Base-by-base conservation (phyloP, 2,888 invertebrate species). In the Drosophila anceps region DNA sequence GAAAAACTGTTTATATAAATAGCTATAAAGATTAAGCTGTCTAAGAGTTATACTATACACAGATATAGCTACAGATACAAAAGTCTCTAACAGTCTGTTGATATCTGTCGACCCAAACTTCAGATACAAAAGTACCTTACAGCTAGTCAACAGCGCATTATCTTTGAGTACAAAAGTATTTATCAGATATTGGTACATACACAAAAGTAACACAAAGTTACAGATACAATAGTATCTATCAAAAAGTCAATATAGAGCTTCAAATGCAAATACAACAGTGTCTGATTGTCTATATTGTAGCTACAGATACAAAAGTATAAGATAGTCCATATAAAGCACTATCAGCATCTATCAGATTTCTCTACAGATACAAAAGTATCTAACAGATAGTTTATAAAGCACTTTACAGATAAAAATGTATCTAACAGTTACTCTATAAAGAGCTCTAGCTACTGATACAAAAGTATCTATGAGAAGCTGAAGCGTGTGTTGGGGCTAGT, bases 401-500 rank as follows among this genome's bases (percentile, higher is more conserved):
- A 33, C 33, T 18, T n/a, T n/a, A n/a, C n/a, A n/a, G n/a, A 18
- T 41, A 41, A 10, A 18, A 41, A 41, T 18, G 18, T 18, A 41
- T 41, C 41, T 41, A 0, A 0, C 3, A n/a, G 8, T 3, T 18
- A 18, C 3, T 41, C 9, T 18, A 41, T 31, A 35, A 31, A 39
- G 4, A 27, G n/a, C 29, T 18, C 29, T 48, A 18, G 12, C 31
- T 6, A 43, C 24, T 44, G 41, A 31, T 51, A 57, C 67, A 77
- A 35, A 44, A 29, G 46, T 41, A 72, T 44, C 63, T 54, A 51
- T 18, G 48, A 61, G 54, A 31, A 55, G 58, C 27, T 13, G 35
- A 20, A 27, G 44, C 43, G 58, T 46, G 44, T 53, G 51, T 12
- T 37, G n/a, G 44, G 37, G 44, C 20, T 35, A 43, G 70, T 79